Evolutionary conservation across 1,140 invertebrate species (phyloP), one percentile per base, ranked within the genome.

Genomic region (Sminthurides bifidus): DNA sequence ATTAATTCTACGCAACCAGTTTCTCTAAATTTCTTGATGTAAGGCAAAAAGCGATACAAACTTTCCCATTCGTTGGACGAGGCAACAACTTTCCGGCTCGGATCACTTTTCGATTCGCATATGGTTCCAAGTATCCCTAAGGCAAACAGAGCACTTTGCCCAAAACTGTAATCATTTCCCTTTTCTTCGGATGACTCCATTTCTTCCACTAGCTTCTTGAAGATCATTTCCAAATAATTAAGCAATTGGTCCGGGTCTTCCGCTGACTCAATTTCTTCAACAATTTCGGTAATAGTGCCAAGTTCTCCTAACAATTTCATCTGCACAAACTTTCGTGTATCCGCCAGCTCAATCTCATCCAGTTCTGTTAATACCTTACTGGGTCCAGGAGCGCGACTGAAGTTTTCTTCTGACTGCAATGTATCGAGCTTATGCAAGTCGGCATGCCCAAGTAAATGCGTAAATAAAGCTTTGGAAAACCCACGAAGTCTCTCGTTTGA

Each of bases 281-380:
- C 27, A n/a, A 64, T 33, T 4, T 37, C 41, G 23, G 58, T 59
- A 35, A 56, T 55, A 19, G 43, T 33, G n/a, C 58, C 59, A 14
- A 63, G 46, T 5, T 51, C 37, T 19, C 49, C 49, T 19, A 63
- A 24, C 10, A 63, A 46, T 54, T 54, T 49, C 30, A 64, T 37
- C 26, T 23, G 23, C 4, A 52, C 41, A 29, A 63, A 54, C 29
- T 52, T 56, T 35, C 31, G 12, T 17, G 35, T 30, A 14, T 51
- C 52, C 2, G 1, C 19, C 21, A 19, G 30, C n/a, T 52, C 33
- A 26, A 24, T 17, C 29, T 3, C 10, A 23, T 52, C 50, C 6
- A 52, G 27, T 37, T 52, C 12, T 24, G 24, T n/a, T n/a, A 52
- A 26, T 3, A 38, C 8, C 17, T 52, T 38, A 52, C 21, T 35